These are phyloP conservation scores for Lordiphosa collinella DNA, from an alignment of 1,140 invertebrate genomes.

Conservation along the genomic window DNA sequence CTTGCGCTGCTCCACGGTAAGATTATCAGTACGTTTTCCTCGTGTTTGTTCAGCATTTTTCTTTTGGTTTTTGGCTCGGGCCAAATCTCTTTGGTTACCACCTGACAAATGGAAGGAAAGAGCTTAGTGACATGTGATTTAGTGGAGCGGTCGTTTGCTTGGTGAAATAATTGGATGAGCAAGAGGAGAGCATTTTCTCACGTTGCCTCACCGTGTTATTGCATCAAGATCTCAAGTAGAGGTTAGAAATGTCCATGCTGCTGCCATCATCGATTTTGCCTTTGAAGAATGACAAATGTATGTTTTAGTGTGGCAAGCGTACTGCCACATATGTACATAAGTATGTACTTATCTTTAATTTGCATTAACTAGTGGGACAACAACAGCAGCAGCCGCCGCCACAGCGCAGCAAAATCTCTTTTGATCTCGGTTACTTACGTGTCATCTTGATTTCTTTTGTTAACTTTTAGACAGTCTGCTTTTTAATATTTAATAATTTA, in stretches of 20 bases:
- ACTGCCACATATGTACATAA: too few relatives aligned
- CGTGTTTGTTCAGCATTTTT: constrained; percentile 86
- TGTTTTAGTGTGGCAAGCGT: too few relatives aligned
- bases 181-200: constrained; percentile 11
- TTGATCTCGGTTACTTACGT: constrained; percentile 23
- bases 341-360: neutral
- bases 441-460: constrained; percentile 21
- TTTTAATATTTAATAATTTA: neutral
- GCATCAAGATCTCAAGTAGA: too few relatives aligned
- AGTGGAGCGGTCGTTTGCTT: constrained; percentile 15
- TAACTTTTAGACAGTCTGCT: neutral
- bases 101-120: constrained; percentile 79
- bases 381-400: neutral
- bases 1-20: constrained; percentile 89
- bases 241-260: too few relatives aligned
- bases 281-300: too few relatives aligned
- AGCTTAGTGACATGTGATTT: constrained; percentile 10
- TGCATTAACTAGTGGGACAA: neutral
- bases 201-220: too few relatives aligned
- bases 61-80: constrained; percentile 89
- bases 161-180: constrained; percentile 3
- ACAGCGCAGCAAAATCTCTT: neutral
- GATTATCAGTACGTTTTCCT: constrained; percentile 84
- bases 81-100: constrained; percentile 93
- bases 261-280: too few relatives aligned